Evolutionary conservation across 2,113 vertebrate genomes (phyloP).

Genomic region (Eubucco bourcierii): DNA sequence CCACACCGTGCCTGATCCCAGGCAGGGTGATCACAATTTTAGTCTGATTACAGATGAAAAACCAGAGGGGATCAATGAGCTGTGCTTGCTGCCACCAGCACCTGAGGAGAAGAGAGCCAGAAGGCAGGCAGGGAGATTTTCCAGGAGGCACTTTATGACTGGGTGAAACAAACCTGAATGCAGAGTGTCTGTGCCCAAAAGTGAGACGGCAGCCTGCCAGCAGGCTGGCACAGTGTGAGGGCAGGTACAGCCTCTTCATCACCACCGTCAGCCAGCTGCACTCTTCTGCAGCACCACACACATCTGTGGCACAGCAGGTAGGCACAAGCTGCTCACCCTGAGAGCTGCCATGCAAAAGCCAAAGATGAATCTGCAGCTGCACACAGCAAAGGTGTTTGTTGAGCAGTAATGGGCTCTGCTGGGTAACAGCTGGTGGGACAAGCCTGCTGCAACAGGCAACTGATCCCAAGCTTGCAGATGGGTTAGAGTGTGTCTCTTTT

Average conservation of each 20-base stretch:
- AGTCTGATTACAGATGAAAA: background rate
- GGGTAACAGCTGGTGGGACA: background rate
- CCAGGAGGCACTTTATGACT: background rate
- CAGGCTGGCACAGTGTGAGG: rapidly evolving
- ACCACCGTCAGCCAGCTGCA: rapidly evolving
- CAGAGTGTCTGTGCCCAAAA: background rate
- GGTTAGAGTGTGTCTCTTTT: background rate
- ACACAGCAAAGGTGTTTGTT: background rate
- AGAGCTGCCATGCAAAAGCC: background rate
- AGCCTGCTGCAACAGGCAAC: background rate
- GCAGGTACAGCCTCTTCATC: background rate
- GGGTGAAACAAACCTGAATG: background rate
- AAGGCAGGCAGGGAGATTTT: background rate
- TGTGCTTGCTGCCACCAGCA: background rate
- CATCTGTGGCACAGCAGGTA: rapidly evolving
- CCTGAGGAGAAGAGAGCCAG: background rate
- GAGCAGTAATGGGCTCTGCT: background rate
- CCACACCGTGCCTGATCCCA: background rate
- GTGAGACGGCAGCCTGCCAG: background rate
- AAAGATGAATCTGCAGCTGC: background rate
- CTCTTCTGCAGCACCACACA: rapidly evolving
- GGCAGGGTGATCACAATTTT: background rate
- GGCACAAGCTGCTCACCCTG: background rate
- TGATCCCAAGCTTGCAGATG: background rate
- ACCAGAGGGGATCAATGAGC: background rate